Conservation (phyloP, 2,888 invertebrate species). For the Spodoptera picta region DNA sequence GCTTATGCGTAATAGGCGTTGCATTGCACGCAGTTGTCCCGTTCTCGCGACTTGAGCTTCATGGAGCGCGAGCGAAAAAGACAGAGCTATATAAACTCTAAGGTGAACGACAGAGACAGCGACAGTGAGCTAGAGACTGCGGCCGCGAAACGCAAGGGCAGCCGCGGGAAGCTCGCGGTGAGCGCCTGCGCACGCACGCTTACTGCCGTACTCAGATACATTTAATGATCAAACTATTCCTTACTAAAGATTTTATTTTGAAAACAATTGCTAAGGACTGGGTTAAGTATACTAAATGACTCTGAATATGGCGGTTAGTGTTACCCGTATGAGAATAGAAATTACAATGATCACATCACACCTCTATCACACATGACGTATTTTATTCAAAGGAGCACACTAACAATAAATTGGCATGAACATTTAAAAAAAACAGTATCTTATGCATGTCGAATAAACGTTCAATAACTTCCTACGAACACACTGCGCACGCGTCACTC, state of each 20-base stretch:
- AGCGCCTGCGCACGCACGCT: slow-evolving; percentile 82
- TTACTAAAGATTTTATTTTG: too few species aligned
- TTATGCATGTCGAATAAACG: not conserved
- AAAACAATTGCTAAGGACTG: too few species aligned
- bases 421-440: not conserved
- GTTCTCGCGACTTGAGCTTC: slow-evolving; percentile 85
- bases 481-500: too few species aligned
- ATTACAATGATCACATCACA: slow-evolving; percentile 33
- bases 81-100: slow-evolving; percentile 86
- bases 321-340: slow-evolving; percentile 70
- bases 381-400: not conserved
- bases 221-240: too few species aligned
- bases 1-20: slow-evolving; percentile 73
- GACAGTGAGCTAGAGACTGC: slow-evolving; percentile 95
- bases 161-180: slow-evolving; percentile 92
- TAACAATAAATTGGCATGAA: too few species aligned
- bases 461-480: not conserved
- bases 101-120: slow-evolving; percentile 91
- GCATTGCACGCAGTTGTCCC: slow-evolving; percentile 86
- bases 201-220: too few species aligned
- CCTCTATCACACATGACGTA: not conserved
- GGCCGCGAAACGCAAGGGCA: slow-evolving; percentile 86
- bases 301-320: slow-evolving; percentile 32
- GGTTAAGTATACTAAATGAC: too few species aligned
- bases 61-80: slow-evolving; percentile 86